Base-by-base conservation (phyloP, 2,797 vertebrate species). In the Cheirogaleus major region DNA sequence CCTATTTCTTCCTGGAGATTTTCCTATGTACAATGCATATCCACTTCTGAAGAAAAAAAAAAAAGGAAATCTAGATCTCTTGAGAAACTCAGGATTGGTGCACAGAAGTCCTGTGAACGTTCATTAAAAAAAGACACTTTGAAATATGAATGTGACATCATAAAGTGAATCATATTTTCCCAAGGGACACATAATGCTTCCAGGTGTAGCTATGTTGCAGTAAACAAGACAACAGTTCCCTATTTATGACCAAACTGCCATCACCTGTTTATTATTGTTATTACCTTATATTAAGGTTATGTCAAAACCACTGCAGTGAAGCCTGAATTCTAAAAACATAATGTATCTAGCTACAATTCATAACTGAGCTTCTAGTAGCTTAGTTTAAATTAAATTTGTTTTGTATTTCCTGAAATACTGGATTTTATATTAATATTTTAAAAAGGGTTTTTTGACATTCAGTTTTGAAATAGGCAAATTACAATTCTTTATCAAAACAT, bases 391-490 rank as follows among this genome's bases (percentile, higher is more conserved):
- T 82, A 76, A 61, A 69, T 63, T 59, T 76, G 69, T 45, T 89
- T 79, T 73, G 4, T 48, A 91, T 91, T 86, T 94, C 70, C 52
- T 87, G 43, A 91, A 86, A 84, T 87, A 84, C 23, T 30, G 7
- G 9, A 95, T 63, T 96, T 93, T 70, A 85, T 61, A 72, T 92
- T 83, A 95, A 69, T 76, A 70, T 75, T 78, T 89, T 95, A 81
- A 90, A 90, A 91, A 76, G 32, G 5, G 22, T n/a, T 84, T 75
- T 38, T 61, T 72, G 35, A 69, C 75, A 92, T 93, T 79, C 63
- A 15, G 85, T 82, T 93, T 91, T 69, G 80, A 95, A 86, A 70
- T 2, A 52, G 91, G 50, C 65, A 93, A 97, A 96, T 97, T 89
- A 55, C 38, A 86, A 82, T 91, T 96, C 79, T 61, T 83, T 88